Conservation (phyloP, 2,113 vertebrate genomes). For the Dermatemys mawii region DNA sequence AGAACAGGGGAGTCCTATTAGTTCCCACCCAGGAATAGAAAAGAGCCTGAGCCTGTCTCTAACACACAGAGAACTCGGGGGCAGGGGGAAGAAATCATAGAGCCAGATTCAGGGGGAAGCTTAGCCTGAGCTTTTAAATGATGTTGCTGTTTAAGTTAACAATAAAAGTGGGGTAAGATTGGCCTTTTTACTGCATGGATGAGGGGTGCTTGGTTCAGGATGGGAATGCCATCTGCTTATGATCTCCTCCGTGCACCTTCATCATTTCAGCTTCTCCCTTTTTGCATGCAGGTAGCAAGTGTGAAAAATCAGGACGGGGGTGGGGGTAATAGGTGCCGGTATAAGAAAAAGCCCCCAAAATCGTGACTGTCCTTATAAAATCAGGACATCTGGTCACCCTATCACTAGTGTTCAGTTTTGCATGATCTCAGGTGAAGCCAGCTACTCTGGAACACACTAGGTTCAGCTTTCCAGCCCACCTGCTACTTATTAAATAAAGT, state of each 20-base stretch:
- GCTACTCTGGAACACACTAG: neutral
- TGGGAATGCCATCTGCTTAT: neutral
- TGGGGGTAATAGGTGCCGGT: no score
- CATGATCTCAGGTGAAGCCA: neutral
- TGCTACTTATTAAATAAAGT: neutral
- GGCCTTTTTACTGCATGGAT: neutral
- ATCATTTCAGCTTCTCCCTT: neutral
- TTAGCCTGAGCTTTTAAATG: neutral
- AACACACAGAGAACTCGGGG: neutral
- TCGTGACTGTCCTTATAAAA: no score
- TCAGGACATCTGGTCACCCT: no score
- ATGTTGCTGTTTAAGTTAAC: neutral
- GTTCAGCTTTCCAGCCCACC: neutral
- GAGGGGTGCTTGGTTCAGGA: neutral
- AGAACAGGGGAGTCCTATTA: neutral
- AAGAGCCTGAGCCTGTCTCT: neutral
- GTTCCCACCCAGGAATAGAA: neutral
- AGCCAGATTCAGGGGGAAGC: neutral
- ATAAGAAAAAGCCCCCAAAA: no score
- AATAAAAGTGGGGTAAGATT: neutral
- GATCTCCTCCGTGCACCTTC: neutral
- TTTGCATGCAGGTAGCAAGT: no score
- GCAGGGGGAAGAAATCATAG: neutral
- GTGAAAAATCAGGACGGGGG: no score
- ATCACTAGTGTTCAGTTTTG: neutral